Evolutionary conservation across 2,888 invertebrate species (phyloP).

Genomic region (Stramonita haemastoma): DNA sequence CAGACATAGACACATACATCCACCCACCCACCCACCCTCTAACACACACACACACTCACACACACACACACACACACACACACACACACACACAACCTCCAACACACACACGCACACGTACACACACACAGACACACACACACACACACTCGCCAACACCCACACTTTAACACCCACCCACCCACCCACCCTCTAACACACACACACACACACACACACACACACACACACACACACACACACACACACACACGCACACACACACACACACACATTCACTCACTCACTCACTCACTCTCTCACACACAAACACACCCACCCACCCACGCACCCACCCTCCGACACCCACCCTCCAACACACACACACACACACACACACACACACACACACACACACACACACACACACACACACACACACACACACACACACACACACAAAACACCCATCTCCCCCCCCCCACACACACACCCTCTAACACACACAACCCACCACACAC

Average conservation of each 20-base stretch:
- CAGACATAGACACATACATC: too few relatives aligned
- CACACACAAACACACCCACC: slow-evolving; percentile 33
- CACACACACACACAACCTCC: neutral
- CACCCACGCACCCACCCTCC: slow-evolving; percentile 21
- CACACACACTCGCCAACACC: slow-evolving; percentile 5
- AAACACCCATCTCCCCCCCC: slow-evolving; percentile 19
- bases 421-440: slow-evolving; percentile 28
- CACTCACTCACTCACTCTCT: neutral
- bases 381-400: slow-evolving; percentile 28
- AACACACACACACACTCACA: slow-evolving; percentile 14
- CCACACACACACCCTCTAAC: slow-evolving; percentile 40
- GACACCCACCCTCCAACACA: slow-evolving; percentile 34
- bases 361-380: slow-evolving; percentile 26
- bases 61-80: slow-evolving; percentile 1
- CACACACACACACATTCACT: too few relatives aligned
- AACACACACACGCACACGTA: slow-evolving; percentile 6
- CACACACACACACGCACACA: slow-evolving; percentile 19
- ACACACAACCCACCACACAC: slow-evolving; percentile 23
- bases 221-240: slow-evolving; percentile 22
- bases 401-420: slow-evolving; percentile 26
- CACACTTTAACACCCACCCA: neutral
- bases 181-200: too few relatives aligned
- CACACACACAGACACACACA: slow-evolving; percentile 7
- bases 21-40: too few relatives aligned
- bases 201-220: neutral